These are phyloP conservation scores for Equus quagga DNA, from an alignment of 2,113 vertebrate species.

Conservation along the genomic window DNA sequence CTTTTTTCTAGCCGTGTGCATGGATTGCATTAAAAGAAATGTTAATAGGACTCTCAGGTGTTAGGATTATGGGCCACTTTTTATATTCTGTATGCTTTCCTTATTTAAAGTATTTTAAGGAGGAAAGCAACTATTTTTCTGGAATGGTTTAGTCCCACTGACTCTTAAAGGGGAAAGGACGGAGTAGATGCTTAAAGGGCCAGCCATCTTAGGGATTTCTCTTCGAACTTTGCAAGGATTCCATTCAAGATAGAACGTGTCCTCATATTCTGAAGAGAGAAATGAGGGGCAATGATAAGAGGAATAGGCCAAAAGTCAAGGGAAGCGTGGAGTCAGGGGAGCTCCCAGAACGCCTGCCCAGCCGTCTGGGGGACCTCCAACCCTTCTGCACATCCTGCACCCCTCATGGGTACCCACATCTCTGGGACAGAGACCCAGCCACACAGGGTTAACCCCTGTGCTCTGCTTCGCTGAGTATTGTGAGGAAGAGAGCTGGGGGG, in stretches of 20 bases:
- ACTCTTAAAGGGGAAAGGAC: conserved; percentile 23
- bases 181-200: conserved; percentile 67
- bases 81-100: conserved; percentile 66
- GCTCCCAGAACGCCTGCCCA: background rate
- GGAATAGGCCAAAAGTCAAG: background rate
- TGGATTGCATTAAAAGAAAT: conserved; percentile 54
- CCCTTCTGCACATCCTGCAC: background rate
- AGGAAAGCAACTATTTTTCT: conserved; percentile 63
- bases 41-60: conserved; percentile 37
- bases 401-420: accelerated
- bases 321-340: background rate
- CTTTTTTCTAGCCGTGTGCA: background rate
- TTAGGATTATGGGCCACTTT: conserved; percentile 55
- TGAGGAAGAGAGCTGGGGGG: background rate
- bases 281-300: background rate
- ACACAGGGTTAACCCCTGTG: conserved; percentile 83
- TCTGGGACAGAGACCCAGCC: conserved; percentile 68
- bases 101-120: conserved; percentile 72
- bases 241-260: background rate
- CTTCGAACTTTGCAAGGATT: background rate
- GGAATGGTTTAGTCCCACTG: conserved; percentile 55
- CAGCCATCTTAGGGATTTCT: background rate
- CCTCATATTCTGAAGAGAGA: background rate
- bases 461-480: conserved; percentile 74
- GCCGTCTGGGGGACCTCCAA: accelerated